Evolutionary conservation across 2,113 vertebrate genomes (phyloP).

Genomic region (Piaya cayana): DNA sequence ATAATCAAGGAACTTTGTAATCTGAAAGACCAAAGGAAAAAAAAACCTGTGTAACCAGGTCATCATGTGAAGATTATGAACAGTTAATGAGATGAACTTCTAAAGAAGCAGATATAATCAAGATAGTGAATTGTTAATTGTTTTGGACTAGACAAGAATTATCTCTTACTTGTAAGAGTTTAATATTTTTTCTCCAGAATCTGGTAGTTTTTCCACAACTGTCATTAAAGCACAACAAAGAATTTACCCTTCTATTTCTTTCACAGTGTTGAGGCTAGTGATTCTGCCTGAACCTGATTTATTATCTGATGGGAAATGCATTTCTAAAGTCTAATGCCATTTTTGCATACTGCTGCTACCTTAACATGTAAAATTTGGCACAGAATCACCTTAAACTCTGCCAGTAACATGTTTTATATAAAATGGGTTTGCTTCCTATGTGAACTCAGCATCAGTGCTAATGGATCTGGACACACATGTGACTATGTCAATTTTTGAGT

Average conservation of each 20-base stretch:
- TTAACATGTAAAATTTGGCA: not conserved
- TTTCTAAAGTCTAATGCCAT: not conserved
- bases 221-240: not conserved
- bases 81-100: not conserved
- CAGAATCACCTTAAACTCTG: not conserved
- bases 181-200: not conserved
- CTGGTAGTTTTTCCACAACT: not conserved
- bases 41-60: not conserved
- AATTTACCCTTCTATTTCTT: not conserved
- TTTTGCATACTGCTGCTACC: not conserved
- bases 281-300: not conserved
- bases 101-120: not conserved
- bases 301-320: not conserved
- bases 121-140: not conserved
- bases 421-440: not conserved
- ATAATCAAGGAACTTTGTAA: not conserved
- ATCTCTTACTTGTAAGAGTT: not conserved
- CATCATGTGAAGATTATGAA: not conserved
- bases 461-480: not conserved
- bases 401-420: not conserved
- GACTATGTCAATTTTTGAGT: not conserved
- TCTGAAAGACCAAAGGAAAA: not conserved
- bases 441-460: not conserved
- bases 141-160: not conserved
- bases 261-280: not conserved